Conservation (phyloP, 2,113 vertebrate genomes). For the Peromyscus maniculatus region DNA sequence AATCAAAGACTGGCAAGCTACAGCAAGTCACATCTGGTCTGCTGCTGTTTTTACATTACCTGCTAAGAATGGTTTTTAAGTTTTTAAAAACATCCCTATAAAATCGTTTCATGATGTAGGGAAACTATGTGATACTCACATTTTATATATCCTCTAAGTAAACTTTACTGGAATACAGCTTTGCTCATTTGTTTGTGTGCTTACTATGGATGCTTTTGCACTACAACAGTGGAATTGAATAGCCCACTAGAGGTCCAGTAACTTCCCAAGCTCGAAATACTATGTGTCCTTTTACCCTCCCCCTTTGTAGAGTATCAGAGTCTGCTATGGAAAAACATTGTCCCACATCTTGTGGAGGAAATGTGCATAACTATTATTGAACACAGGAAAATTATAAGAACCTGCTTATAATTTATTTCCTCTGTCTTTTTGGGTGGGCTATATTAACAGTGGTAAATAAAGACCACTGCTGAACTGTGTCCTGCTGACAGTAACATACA, state of each 20-base stretch:
- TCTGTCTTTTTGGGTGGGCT: slow-evolving; percentile 36
- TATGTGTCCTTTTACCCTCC: slow-evolving; percentile 34
- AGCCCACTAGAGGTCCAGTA: not conserved
- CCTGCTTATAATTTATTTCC: not conserved
- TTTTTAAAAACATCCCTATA: not conserved
- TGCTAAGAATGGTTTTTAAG: not conserved
- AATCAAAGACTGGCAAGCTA: not conserved
- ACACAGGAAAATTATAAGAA: not conserved
- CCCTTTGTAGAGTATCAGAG: slow-evolving; percentile 19
- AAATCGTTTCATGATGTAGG: not conserved
- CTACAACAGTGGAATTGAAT: not conserved
- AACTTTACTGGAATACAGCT: not conserved
- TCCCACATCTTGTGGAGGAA: slow-evolving; percentile 26
- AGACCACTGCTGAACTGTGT: slow-evolving; percentile 18
- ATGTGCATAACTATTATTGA: slow-evolving; percentile 13
- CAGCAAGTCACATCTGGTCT: not conserved
- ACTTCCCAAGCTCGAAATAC: not conserved
- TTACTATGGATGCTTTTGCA: slow-evolving; percentile 8
- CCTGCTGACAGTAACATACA: not conserved
- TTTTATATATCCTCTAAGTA: slow-evolving; percentile 2
- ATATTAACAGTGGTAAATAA: not conserved
- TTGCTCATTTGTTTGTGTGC: not conserved
- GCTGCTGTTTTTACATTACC: not conserved
- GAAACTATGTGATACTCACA: not conserved
- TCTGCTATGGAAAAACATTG: slow-evolving; percentile 50